Base-by-base conservation (phyloP, 2,888 invertebrate genomes). In the Cryptophagus acutangulus region DNA sequence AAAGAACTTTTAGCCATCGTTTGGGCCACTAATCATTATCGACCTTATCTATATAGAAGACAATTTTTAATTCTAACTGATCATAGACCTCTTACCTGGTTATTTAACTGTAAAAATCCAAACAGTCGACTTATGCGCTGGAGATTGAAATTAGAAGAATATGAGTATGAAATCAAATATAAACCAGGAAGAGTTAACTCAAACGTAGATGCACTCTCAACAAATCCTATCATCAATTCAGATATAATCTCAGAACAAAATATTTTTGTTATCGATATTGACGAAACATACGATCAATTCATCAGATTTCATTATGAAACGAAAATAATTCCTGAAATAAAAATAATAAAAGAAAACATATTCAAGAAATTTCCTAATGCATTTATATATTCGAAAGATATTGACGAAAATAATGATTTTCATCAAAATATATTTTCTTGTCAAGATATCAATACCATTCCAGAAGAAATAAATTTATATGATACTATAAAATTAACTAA, bases 1-100 rank as follows among this genome's bases (percentile, higher is more conserved):
- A 54, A 51, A 28, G 62, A 65, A 49, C 36, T 61, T 1, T 30
- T 64, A 31, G 59, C 58, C 0, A 58, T 66, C 3, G 15, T 29
- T 15, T 40, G 16, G 17, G 29, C 9, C 20, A 26, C 16, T 5
- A 2, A 26, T 62, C n/a, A n/a, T n/a, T n/a, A 61, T 40, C 14
- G 59, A 29, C 58, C 61, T 2, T 65, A 64, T 39, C 33, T 66
- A 2, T 52, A 18, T n/a, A n/a, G n/a, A n/a, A n/a, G n/a, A n/a
- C 46, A 56, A 41, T 65, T 65, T 33, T 46, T 14, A 8, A 54
- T 65, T n/a, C 16, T 58, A 4, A 20, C 20, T 5, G 20, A 20
- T 20, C 20, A 20, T 20, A 20, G 20, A 20, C 20, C 20, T 9
- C 20, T 20, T 6, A 20, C 20, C 9, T 20, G 20, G 20, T 20